Evolutionary conservation across 1,140 invertebrate genomes (phyloP).

Genomic region (Coptotermes formosanus): DNA sequence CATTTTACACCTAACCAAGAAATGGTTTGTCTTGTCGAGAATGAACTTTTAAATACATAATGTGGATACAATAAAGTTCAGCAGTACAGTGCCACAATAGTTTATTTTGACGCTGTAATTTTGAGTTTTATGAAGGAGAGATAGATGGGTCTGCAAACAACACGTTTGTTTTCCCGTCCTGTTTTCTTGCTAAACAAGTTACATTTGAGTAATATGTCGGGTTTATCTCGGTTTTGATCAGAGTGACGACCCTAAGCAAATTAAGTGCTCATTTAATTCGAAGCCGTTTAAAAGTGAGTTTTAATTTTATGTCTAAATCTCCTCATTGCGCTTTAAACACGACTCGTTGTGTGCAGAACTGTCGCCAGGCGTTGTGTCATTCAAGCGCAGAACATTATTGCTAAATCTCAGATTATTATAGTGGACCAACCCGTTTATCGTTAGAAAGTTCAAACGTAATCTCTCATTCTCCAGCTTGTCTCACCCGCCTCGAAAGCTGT

Average conservation of each 20-base stretch:
- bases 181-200: background rate
- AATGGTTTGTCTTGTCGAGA: too few relatives aligned
- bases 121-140: background rate
- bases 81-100: too few relatives aligned
- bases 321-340: background rate
- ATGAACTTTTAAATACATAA: too few relatives aligned
- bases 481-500: background rate
- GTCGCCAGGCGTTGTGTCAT: background rate
- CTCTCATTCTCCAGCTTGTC: background rate
- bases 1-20: too few relatives aligned
- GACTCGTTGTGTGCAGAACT: background rate
- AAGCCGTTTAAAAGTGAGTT: background rate
- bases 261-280: background rate
- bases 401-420: background rate
- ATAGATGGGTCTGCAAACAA: background rate
- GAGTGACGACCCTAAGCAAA: background rate
- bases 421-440: background rate
- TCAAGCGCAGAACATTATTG: background rate
- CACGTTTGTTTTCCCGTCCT: background rate
- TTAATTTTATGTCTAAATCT: background rate
- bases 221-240: background rate
- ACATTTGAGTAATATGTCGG: background rate
- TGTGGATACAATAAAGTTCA: too few relatives aligned
- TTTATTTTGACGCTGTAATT: background rate
- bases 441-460: background rate